Conservation (phyloP, 2,113 vertebrate species). For the Sapajus apella region DNA sequence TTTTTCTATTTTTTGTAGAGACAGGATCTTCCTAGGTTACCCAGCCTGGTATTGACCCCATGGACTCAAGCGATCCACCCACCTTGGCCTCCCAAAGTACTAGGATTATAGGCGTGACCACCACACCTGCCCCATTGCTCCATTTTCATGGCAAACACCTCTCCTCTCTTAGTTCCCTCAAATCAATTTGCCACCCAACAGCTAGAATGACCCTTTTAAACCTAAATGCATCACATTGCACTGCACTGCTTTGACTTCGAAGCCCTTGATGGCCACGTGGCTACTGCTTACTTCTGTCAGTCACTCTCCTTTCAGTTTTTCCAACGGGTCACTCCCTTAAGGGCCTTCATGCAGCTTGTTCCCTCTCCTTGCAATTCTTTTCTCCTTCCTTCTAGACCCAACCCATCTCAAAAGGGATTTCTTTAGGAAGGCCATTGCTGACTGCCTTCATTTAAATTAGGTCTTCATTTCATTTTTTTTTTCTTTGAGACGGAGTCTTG, state of each 20-base stretch:
- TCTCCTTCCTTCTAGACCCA: neutral
- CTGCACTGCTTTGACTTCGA: neutral
- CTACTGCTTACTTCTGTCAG: neutral
- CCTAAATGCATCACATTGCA: neutral
- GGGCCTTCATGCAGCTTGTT: neutral
- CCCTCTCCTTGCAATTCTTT: neutral
- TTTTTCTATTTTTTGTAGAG: too few species aligned
- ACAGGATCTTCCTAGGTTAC: too few species aligned
- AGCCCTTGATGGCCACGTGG: accelerated
- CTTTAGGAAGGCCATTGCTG: neutral
- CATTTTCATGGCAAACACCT: neutral
- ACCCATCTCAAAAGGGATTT: neutral
- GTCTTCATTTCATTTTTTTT: neutral
- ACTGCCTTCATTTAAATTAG: neutral
- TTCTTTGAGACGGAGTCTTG: too few species aligned
- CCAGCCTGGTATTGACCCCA: too few species aligned
- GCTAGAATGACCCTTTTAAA: neutral
- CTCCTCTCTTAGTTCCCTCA: neutral
- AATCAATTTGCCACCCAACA: neutral
- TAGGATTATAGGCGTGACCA: too few species aligned
- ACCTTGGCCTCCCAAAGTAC: too few species aligned
- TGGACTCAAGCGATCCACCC: too few species aligned
- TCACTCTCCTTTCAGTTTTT: neutral
- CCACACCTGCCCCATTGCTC: neutral
- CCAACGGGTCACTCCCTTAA: neutral